A percentile compares a stretch with the other conserved stretches of the same genome.
phyloP scores from a whole-genome alignment of 2,797 vertebrate species.

The Macroramphosus scolopax region DNA sequence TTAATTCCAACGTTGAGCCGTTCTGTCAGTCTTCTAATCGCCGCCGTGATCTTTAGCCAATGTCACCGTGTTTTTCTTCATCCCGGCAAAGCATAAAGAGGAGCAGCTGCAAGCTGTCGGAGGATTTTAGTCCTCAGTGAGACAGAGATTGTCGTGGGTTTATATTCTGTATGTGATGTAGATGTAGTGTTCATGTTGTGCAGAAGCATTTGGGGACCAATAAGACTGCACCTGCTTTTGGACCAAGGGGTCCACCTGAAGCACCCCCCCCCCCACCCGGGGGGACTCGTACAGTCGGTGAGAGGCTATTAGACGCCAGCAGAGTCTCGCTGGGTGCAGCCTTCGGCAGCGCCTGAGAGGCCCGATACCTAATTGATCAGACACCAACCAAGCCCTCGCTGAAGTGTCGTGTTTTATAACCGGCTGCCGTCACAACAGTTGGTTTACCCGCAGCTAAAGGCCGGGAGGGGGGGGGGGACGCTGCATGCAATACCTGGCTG shows the following conservation, averaged over 20 bases:
- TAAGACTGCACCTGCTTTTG: constrained; percentile 24
- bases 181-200: background rate
- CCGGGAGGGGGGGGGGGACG: constrained; percentile 2
- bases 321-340: constrained; percentile 43
- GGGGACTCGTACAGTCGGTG: constrained; percentile 28
- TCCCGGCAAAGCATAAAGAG: too few relatives aligned
- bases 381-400: constrained; percentile 35
- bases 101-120: too few relatives aligned
- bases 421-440: constrained; percentile 37
- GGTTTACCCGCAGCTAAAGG: constrained; percentile 26
- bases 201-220: constrained; percentile 1
- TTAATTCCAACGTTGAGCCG: constrained; percentile 20
- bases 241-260: too few relatives aligned
- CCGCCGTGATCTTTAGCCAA: background rate
- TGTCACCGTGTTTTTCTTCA: too few relatives aligned
- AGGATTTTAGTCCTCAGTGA: too few relatives aligned
- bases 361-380: constrained; percentile 55
- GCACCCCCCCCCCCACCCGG: constrained; percentile 22
- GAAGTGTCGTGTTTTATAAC: constrained; percentile 37
- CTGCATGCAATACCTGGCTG: constrained; percentile 15
- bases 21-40: background rate
- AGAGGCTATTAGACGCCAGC: constrained; percentile 57
- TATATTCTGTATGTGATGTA: background rate
- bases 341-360: constrained; percentile 33
- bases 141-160: background rate